These are phyloP conservation scores for Phoronis australis DNA, from an alignment of 2,888 invertebrate genomes.

Conservation along the genomic window DNA sequence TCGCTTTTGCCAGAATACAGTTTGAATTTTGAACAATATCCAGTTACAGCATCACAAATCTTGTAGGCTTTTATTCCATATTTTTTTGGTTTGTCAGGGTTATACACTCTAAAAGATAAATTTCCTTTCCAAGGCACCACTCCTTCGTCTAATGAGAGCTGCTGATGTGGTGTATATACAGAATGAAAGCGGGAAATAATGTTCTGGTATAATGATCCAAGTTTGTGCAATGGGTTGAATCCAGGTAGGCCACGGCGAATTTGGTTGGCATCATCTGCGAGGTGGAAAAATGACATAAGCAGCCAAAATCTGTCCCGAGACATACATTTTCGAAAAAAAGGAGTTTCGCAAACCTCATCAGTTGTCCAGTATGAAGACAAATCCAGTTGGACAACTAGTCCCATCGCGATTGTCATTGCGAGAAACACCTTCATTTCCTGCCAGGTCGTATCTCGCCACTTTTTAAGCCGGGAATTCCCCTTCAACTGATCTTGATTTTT, in stretches of 20 bases:
- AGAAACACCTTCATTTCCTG: slow-evolving; percentile 11
- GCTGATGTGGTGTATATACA: no score
- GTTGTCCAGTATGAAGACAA: slow-evolving; percentile 13
- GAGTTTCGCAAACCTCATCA: slow-evolving; percentile 8
- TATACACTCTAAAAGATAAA: slow-evolving; percentile 14
- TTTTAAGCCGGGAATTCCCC: slow-evolving; percentile 4
- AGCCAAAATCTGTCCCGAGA: slow-evolving; percentile 10
- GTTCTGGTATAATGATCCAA: no score
- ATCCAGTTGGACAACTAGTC: no score
- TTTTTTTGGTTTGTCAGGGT: no score
- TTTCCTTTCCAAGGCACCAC: slow-evolving; percentile 15
- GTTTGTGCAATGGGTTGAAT: no score
- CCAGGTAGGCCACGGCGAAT: no score
- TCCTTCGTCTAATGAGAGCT: slow-evolving; percentile 16
- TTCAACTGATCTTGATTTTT: slow-evolving; percentile 1
- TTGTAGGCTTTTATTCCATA: slow-evolving; percentile 18
- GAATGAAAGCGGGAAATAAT: no score
- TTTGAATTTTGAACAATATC: slow-evolving; percentile 9
- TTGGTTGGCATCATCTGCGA: slow-evolving; percentile 13
- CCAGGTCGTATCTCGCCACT: slow-evolving; percentile 8
- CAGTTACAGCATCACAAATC: slow-evolving; percentile 13
- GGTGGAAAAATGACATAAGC: slow-evolving; percentile 12
- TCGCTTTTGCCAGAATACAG: no score
- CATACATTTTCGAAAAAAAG: slow-evolving; percentile 12
- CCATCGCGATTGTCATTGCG: no score